Evolutionary conservation across 2,888 invertebrate species (phyloP).

Genomic region (Drosophila mettleri): DNA sequence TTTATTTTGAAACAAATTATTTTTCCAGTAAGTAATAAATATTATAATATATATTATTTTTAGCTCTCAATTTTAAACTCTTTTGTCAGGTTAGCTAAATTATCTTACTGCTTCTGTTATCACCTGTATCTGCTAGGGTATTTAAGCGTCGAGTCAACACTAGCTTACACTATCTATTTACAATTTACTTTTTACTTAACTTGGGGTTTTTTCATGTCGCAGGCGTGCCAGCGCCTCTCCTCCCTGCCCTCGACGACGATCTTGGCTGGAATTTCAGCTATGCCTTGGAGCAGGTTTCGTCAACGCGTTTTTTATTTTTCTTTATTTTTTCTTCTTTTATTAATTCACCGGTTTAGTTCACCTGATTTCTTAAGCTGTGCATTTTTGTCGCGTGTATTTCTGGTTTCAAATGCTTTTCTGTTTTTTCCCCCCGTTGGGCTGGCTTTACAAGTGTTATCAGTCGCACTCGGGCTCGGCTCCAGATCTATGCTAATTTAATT

Average conservation of each 20-base stretch:
- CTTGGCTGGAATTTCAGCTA: conserved; percentile 69
- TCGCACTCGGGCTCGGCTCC: conserved; percentile 23
- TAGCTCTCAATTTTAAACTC: too few relatives aligned
- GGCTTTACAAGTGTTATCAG: conserved; percentile 13
- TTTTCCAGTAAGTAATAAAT: too few relatives aligned
- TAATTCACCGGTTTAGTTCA: conserved; percentile 78
- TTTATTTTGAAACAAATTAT: too few relatives aligned
- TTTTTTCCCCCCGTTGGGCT: conserved; percentile 12
- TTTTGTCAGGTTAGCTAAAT: too few relatives aligned
- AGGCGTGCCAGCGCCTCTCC: conserved; percentile 41
- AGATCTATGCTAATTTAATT: conserved; percentile 73
- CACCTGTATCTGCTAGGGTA: not conserved
- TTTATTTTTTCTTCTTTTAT: too few relatives aligned
- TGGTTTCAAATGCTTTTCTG: conserved; percentile 44
- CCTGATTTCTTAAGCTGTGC: conserved; percentile 72
- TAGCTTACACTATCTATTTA: not conserved
- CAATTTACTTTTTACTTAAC: conserved; percentile 50
- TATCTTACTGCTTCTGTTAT: not conserved
- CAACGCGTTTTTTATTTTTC: conserved; percentile 44
- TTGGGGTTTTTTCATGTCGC: conserved; percentile 53
- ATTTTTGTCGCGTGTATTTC: conserved; percentile 78
- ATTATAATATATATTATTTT: too few relatives aligned
- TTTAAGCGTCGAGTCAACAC: not conserved
- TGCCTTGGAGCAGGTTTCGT: conserved; percentile 72
- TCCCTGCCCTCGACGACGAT: conserved; percentile 19